Base-by-base conservation (phyloP, 2,888 invertebrate species). In the Acanthoscelides obtectus region DNA sequence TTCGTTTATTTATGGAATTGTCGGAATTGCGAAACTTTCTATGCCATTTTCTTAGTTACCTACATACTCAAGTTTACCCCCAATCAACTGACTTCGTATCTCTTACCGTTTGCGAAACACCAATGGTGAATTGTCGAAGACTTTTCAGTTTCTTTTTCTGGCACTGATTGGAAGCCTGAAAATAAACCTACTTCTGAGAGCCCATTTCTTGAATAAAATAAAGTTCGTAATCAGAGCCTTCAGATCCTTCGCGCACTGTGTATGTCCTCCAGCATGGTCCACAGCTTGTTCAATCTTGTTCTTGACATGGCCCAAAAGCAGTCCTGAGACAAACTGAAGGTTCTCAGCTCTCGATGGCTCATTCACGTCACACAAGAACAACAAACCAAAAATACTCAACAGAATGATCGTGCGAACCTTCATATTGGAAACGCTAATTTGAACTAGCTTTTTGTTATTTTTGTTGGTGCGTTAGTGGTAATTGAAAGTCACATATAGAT, bases 161-260 rank as follows among this genome's bases (percentile, higher is more conserved):
- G n/a, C n/a, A n/a, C n/a, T n/a, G n/a, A n/a, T n/a, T n/a, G n/a
- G n/a, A n/a, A n/a, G n/a, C n/a, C n/a, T n/a, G n/a, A n/a, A 22
- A 20, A 63, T 63, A 22, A 70, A 78, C 79, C 77, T 75, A 79
- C 79, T 79, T 73, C 75, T 69, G 3, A 78, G n/a, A 20, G 79
- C 78, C 78, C 78, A 79, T 72, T 71, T 70, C 66, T 76, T 75
- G 69, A 75, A 73, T 12, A 67, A 66, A 17, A 76, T 63, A 6
- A 75, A 22, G 71, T 79, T 78, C 20, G 69, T 71, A 8, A 78
- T 22, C 17, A 77, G 67, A 22, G 22, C 67, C 70, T 77, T 77
- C 64, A 80, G 71, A 71, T 80, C 77, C 22, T 69, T 72, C 0
- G 77, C 75, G 69, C 80, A 80, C 21, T 76, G 75, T 3, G 74